A percentile compares a stretch with the other conserved stretches of the same genome.
phyloP scores from a whole-genome alignment of 2,888 invertebrate genomes.

The Leptinotarsa juncta region DNA sequence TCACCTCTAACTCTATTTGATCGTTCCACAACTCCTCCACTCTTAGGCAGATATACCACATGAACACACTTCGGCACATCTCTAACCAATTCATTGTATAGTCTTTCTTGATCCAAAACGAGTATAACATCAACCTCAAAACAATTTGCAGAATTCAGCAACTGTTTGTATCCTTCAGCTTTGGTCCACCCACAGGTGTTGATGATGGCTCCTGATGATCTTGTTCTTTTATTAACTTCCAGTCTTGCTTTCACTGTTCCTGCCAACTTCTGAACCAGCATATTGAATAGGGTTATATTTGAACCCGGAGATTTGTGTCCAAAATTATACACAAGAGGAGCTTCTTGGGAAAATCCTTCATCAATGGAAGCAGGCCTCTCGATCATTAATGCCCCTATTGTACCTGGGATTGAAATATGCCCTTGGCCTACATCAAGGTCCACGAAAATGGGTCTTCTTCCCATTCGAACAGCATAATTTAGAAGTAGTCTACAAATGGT shows the following conservation, averaged over 20 bases:
- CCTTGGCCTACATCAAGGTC: constrained; percentile 98
- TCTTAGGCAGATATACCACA: constrained; percentile 79
- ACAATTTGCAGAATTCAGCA: constrained; percentile 89
- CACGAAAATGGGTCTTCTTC: constrained; percentile 88
- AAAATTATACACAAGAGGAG: constrained; percentile 93
- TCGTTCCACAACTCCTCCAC: constrained; percentile 94
- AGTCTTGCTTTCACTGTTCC: constrained; percentile 86
- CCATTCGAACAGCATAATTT: constrained; percentile 95
- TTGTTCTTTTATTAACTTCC: constrained; percentile 84
- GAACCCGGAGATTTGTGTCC: constrained; percentile 83
- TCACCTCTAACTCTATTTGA: constrained; percentile 79
- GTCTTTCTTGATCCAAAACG: constrained; percentile 94
- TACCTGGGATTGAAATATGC: constrained; percentile 90
- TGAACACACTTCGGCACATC: constrained; percentile 95
- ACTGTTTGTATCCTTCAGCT: constrained; percentile 86
- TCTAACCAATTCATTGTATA: constrained; percentile 89
- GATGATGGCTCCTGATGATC: constrained; percentile 86
- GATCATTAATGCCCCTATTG: constrained; percentile 88
- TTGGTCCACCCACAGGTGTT: constrained; percentile 99
- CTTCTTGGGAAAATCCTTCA: constrained; percentile 94
- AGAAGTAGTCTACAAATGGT: constrained; percentile 85
- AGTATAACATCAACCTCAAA: constrained; percentile 97
- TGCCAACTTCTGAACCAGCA: constrained; percentile 85
- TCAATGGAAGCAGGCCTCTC: constrained; percentile 94
- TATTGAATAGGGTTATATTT: constrained; percentile 87